Evolutionary conservation across 2,888 invertebrate species (phyloP).

Genomic region (Aphidius colemani): DNA sequence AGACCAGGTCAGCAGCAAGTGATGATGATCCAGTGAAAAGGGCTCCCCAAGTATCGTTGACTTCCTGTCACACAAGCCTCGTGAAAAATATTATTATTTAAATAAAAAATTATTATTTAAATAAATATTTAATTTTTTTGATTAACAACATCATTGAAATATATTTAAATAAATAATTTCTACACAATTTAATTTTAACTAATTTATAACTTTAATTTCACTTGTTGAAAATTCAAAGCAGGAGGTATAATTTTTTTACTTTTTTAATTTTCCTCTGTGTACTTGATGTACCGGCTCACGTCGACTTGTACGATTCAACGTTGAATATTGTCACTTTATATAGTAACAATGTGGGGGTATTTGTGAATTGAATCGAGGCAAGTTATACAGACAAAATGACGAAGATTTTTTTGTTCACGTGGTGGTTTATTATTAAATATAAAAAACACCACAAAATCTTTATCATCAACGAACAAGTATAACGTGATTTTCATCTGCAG

Average conservation of each 20-base stretch:
- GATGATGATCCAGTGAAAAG: conserved; percentile 11
- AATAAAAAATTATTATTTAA: too few species aligned
- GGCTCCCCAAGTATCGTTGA: neutral
- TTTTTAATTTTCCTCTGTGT: neutral
- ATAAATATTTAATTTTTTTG: too few species aligned
- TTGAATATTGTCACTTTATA: conserved; percentile 57
- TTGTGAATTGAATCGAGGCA: conserved; percentile 43
- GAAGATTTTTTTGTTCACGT: conserved; percentile 6
- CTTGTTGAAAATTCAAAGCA: neutral
- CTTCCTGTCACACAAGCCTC: neutral
- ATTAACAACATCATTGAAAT: too few species aligned
- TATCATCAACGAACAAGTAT: too few species aligned
- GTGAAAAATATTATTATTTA: neutral
- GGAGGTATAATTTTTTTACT: neutral
- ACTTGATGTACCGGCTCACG: conserved; percentile 23
- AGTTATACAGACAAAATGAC: conserved; percentile 24
- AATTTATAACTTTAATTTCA: neutral
- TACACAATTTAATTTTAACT: too few species aligned
- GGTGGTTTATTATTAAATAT: too few species aligned
- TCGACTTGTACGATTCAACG: conserved; percentile 44
- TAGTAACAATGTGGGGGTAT: conserved; percentile 45
- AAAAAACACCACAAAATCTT: too few species aligned
- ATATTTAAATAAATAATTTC: too few species aligned
- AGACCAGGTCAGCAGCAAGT: conserved; percentile 11
- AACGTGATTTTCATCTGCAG: too few species aligned